Base-by-base conservation (phyloP, 2,888 invertebrate species). In the Pseudoips prasinana region DNA sequence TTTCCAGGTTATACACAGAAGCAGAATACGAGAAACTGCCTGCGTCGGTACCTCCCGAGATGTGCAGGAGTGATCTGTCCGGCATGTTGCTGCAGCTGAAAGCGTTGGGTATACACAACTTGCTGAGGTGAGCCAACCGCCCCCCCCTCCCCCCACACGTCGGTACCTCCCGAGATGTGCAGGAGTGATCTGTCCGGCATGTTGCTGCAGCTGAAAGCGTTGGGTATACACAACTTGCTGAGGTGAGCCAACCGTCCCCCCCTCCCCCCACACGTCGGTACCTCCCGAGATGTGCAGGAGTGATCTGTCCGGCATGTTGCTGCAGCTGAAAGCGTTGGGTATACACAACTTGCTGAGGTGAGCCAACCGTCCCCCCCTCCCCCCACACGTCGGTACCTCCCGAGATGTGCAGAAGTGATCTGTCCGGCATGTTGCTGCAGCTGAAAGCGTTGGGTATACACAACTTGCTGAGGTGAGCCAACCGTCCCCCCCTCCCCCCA, bases 231-330 rank as follows among this genome's bases (percentile, higher is more conserved):
- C 48, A 98, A 99, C 68, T 91, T 99, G 10, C 79, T 98, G 0
- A 92, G 92, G 70, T 88, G 48, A 41, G 5, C n/a, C n/a, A n/a
- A n/a, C n/a, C n/a, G n/a, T n/a, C n/a, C n/a, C n/a, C n/a, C n/a
- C n/a, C n/a, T n/a, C n/a, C 73, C 99, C 1, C 88, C 92, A 0
- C 83, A n/a, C 89, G 0, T 90, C 92, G 10, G 94, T 95, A 0
- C 94, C 96, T 0, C 98, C 99, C 0, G 99, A 99, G 88, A 96
- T 99, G 92, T 95, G 96, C 46, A 82, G 99, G 6, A 94, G 94
- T 26, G 96, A 98, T 62, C 87, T 99, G 28, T 93, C 96, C 0
- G 91, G 94, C 0, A 94, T 96, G 1, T 90, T 99, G 8, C 78
- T 99, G 8, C 97, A 97, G 71, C 73, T 99, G 8, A 98, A 98